Percentiles rank a stretch among this genome's conserved stretches.
These are phyloP conservation scores for Ictalurus furcatus DNA, from an alignment of 2,113 vertebrate genomes.

Conservation along the genomic window DNA sequence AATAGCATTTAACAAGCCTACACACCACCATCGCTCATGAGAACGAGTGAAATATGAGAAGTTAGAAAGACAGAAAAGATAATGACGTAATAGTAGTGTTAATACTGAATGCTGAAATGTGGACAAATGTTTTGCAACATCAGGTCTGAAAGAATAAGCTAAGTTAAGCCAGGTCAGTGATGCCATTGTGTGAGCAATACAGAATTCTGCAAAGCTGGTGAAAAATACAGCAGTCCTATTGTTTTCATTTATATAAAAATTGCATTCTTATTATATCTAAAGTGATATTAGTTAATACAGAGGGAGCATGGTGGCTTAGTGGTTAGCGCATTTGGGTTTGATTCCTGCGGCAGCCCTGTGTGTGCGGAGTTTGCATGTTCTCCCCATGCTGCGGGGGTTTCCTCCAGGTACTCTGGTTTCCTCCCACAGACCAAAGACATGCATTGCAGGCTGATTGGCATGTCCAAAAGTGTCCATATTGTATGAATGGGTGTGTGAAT, in stretches of 20 bases:
- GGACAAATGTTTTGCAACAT: background rate
- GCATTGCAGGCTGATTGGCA: too few species aligned
- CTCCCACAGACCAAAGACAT: too few species aligned
- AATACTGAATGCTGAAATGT: background rate
- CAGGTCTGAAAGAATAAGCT: background rate
- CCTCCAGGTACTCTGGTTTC: too few species aligned
- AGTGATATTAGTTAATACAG: background rate
- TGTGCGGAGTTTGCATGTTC: too few species aligned
- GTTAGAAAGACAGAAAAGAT: background rate
- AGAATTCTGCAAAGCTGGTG: background rate
- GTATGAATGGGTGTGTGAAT: too few species aligned
- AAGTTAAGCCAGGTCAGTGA: background rate
- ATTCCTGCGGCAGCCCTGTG: too few species aligned
- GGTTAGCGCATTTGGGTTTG: too few species aligned
- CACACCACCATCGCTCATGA: background rate
- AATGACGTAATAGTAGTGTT: background rate
- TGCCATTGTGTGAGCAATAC: background rate
- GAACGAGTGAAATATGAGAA: background rate
- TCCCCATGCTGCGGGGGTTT: too few species aligned
- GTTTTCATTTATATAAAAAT: background rate
- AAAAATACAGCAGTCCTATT: background rate
- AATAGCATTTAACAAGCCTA: background rate
- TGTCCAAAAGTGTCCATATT: too few species aligned
- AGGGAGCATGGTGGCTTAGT: too few species aligned
- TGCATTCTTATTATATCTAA: background rate